Evolutionary conservation across 2,113 vertebrate genomes (phyloP), one percentile per base, ranked within the genome.

Genomic region (Mystacornis crossleyi): DNA sequence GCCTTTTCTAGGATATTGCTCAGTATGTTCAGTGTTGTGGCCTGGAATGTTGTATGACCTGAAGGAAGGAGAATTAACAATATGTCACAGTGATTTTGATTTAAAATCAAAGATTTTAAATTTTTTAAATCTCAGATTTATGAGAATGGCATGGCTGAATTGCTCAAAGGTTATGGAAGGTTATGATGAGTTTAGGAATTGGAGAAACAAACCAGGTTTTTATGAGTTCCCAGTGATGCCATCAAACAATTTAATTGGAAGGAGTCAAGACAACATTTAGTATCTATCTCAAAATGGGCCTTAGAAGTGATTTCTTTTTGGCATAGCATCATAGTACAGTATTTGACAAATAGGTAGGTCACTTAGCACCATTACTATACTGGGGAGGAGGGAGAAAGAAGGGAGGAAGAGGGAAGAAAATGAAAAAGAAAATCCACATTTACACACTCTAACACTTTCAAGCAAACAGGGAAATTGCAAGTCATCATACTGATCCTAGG

Each of bases 401-500:
- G 18, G 9, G 54, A 60, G 18, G 7, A 77, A 10, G 12, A 34
- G 20, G 25, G 18, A 69, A 61, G 19, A 53, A 65, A 24, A 55
- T 12, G 12, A 47, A 47, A 64, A n/a, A 23, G 20, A 23, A 47
- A n/a, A 47, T 16, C 2, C 21, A 74, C 12, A 38, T 38, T 38
- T 38, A 38, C 38, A 38, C 38, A 34, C 3, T 72, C 4, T 45
- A 5, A 3, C 36, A 81, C 33, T 26, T 71, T 9, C 34, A 79
- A 72, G n/a, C 24, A 81, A 83, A 51, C 5, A 69, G 5, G 12
- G 15, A 45, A 51, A 74, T 36, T 75, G 29, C 2, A 2, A 67
- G 43, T 64, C 51, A 60, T 19, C 18, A 6, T 24, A 36, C 8
- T 0, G 0, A 28, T 45, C 14, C 18, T 40, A 31, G 20, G 20